Base-by-base conservation (phyloP, 2,113 vertebrate genomes). In the Donacobius atricapilla region DNA sequence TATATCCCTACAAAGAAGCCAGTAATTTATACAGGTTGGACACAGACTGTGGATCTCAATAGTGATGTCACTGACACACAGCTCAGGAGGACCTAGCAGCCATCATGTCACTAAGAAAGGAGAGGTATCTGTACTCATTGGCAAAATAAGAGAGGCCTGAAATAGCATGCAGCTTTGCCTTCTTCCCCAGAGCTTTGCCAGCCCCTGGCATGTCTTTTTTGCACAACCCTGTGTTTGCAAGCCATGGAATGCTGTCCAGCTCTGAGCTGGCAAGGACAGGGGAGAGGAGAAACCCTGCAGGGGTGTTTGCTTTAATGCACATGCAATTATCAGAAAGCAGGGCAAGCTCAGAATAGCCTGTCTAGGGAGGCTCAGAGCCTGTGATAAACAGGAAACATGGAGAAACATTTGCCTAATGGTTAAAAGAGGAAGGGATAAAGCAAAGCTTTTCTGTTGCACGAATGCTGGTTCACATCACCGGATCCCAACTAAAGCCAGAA, bases 291-390 rank as follows among this genome's bases (percentile, higher is more conserved):
- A 96, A 54, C 83, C 87, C 94, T 95, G 96, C 85, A 90, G 94
- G 76, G 89, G 82, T 61, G 73, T 89, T 86, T 89, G 94, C 89
- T 95, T 95, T 96, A 94, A 95, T 94, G 94, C 91, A 94, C 96
- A 94, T 86, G 84, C 89, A 96, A 97, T 96, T 89, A 96, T 28
- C 82, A 96, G 71, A 97, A 95, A 97, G 80, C 80, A 94, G 94
- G 88, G 63, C 85, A 94, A 86, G 75, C 94, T 83, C 89, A 83
- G 93, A 97, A 95, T 70, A 90, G 94, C 57, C 58, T 81, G 83
- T 66, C 87, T 94, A 80, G 51, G 79, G 91, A 97, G 51, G 72
- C 44, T 94, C 47, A 79, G 71, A 87, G 58, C 21, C 66, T 80
- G 72, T 30, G 81, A 68, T 68, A 87, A 96, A 97, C 83, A 92